Base-by-base conservation (phyloP, 2,797 vertebrate species). In the Sus cebifrons region DNA sequence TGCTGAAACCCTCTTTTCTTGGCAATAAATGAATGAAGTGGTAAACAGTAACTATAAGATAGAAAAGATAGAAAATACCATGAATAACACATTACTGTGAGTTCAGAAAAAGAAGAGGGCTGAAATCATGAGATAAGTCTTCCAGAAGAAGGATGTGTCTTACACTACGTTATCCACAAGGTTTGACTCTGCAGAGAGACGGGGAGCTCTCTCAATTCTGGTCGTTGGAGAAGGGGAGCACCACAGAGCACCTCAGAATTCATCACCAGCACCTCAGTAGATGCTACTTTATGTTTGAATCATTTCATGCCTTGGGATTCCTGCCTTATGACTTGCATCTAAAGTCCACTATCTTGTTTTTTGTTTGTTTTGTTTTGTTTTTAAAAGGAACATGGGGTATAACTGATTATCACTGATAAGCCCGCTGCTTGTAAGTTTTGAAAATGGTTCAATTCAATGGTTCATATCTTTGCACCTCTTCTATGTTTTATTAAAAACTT, bases 401-500 rank as follows among this genome's bases (percentile, higher is more conserved):
- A 96, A 96, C 36, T 95, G 20, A 87, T 89, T 58, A 78, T 91
- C 64, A 77, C 56, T 84, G 56, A 86, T 79, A 95, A 91, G 23
- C 18, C 36, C 16, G 12, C 29, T 78, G 44, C 94, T 89, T 86
- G 44, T 74, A 95, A 84, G 74, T 96, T 86, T 91, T 95, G 85
- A 94, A 98, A 95, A 95, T 62, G 44, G 14, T 32, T 32, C 29
- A 82, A 4, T 92, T 94, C 56, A 89, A 44, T 67, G 71, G 13
- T 87, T 94, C 64, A 11, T 40, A 49, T 83, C 49, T 89, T 92
- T 89, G 49, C 32, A 64, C 6, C 23, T 14, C 20, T 90, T 85
- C 49, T n/a, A 49, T 71, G 82, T 94, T 88, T 96, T 77, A 93
- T 93, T 95, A 93, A 96, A 96, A 92, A 89, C 16, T 18, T 27